Base-by-base conservation (phyloP, 2,888 invertebrate genomes). In the Drosophila lacicola region DNA sequence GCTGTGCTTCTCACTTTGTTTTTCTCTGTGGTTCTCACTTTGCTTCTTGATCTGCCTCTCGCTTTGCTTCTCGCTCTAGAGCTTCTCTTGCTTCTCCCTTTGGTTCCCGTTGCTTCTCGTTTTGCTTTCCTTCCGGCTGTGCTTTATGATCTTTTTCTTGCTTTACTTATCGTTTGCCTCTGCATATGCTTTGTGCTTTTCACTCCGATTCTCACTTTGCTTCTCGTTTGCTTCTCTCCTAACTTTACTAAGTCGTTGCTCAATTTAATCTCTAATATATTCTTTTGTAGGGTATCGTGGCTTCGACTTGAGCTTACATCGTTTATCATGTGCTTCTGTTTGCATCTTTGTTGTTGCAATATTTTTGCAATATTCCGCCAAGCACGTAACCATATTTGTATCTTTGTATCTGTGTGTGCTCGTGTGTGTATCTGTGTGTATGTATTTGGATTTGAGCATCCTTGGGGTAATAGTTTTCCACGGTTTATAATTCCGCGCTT, bases 381-480 rank as follows among this genome's bases (percentile, higher is more conserved):
- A 83, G 84, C 86, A 88, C 88, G 84, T 84, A 88, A 86, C 83
- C 72, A 67, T 71, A 70, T 64, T 77, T 80, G 83, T 80, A 58
- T 69, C 56, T 70, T 63, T 68, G 49, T 51, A 39, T 55, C 36
- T 53, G 36, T 66, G 46, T 64, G 44, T 19, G 60, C 33, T 14
- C 55, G 54, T 53, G 49, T 47, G 17, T 41, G 62, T 45, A 36
- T 46, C 53, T 63, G 47, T 51, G 56, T 76, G 63, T 70, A 55
- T 75, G 63, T 78, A 70, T 83, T 77, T 80, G 86, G 83, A 88
- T 84, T 88, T 84, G 84, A 88, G 83, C 79, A 84, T 84, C 84
- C 84, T 84, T 88, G 88, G 84, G 86, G 86, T 84, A 84, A 84
- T 84, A 84, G 84, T 84, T 84, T 85, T 88, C 88, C 88, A 85